These are phyloP conservation scores for Drosophila busckii DNA, from an alignment of 1,140 invertebrate species.

Conservation along the genomic window DNA sequence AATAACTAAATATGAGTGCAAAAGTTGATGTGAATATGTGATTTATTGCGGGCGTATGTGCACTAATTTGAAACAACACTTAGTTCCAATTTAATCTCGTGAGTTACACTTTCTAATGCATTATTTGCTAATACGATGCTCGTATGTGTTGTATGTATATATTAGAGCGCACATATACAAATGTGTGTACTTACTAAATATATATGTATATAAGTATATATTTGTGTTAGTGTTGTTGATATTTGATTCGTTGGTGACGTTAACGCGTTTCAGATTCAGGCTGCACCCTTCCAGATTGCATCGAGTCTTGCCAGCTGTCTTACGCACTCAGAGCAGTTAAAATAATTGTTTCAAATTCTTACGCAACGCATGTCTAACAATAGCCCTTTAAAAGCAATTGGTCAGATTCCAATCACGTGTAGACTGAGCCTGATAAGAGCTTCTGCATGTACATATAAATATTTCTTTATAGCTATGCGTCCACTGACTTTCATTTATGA, in stretches of 20 bases:
- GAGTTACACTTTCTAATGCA: too few species aligned
- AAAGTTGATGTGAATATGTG: too few species aligned
- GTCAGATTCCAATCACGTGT: constrained; percentile 10
- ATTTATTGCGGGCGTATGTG: too few species aligned
- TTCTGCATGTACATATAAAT: constrained; percentile 9
- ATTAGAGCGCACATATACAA: too few species aligned
- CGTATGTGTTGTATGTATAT: too few species aligned
- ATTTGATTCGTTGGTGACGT: neutral
- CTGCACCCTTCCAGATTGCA: constrained; percentile 11
- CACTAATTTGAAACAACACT: too few species aligned
- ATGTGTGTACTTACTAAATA: too few species aligned
- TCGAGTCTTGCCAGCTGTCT: constrained; percentile 3
- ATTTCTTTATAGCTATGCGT: neutral
- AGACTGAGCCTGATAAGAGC: too few species aligned
- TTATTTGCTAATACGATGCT: too few species aligned
- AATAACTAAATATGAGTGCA: too few species aligned
- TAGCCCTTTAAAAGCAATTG: constrained; percentile 10
- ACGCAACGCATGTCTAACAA: constrained; percentile 21
- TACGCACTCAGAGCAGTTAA: constrained; percentile 7
- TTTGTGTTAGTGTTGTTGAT: constrained; percentile 1
- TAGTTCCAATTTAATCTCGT: too few species aligned
- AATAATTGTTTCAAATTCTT: constrained; percentile 23
- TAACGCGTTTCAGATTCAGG: constrained; percentile 1
- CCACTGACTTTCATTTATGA: neutral
- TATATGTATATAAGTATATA: too few species aligned